These are phyloP conservation scores for Monopis laevigella DNA, from an alignment of 2,888 invertebrate species.

Conservation along the genomic window DNA sequence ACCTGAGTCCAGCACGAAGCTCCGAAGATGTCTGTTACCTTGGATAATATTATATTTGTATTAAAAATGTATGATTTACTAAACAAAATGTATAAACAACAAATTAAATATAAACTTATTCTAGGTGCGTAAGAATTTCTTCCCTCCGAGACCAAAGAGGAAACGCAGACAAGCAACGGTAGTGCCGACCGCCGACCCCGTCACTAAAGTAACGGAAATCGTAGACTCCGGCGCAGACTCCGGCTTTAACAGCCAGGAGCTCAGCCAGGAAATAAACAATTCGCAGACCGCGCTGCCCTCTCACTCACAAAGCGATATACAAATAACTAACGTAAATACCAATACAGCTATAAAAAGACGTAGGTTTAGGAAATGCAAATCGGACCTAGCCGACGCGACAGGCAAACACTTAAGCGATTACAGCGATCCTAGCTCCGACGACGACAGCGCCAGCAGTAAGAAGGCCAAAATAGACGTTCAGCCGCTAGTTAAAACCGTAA, in stretches of 20 bases:
- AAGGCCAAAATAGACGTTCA: background rate
- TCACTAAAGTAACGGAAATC: constrained; percentile 3
- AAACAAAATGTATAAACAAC: background rate
- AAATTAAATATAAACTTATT: constrained; percentile 18
- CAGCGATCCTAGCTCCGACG: constrained; percentile 15
- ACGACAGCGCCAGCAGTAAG: too few relatives aligned
- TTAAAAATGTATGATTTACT: background rate
- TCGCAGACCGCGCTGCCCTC: constrained; percentile 11
- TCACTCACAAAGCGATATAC: constrained; percentile 12
- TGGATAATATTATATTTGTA: too few relatives aligned
- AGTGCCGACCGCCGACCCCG: background rate
- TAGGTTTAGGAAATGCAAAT: too few relatives aligned
- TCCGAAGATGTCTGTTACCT: too few relatives aligned
- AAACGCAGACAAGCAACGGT: constrained; percentile 15
- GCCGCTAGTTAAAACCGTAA: constrained; percentile 45
- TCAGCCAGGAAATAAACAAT: constrained; percentile 16
- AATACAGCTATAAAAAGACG: too few relatives aligned
- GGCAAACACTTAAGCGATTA: background rate
- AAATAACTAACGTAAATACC: too few relatives aligned
- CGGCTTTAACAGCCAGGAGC: constrained; percentile 35
- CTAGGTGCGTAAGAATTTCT: constrained; percentile 74
- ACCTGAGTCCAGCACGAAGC: too few relatives aligned
- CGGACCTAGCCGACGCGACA: too few relatives aligned
- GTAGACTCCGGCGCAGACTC: constrained; percentile 40
- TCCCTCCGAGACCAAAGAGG: constrained; percentile 72